Conservation (phyloP, 2,797 vertebrate genomes). For the Melanotaenia parkinsoni region DNA sequence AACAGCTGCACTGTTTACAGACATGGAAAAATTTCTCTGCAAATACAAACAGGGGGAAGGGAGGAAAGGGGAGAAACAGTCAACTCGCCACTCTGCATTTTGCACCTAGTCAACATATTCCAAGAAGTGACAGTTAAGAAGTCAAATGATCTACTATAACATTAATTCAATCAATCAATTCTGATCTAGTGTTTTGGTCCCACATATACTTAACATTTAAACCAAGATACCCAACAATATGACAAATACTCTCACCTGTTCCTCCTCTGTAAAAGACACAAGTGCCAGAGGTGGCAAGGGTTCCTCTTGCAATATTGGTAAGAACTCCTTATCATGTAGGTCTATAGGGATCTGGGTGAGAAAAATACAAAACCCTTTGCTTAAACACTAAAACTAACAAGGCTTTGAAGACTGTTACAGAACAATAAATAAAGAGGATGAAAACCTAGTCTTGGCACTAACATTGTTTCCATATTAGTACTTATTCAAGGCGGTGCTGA, state of each 20-base stretch:
- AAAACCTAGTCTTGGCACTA: conserved; percentile 3
- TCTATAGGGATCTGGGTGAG: conserved; percentile 92
- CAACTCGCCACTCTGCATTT: conserved; percentile 13
- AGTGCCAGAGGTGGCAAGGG: conserved; percentile 95
- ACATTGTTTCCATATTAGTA: conserved; percentile 8
- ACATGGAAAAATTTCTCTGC: conserved; percentile 99
- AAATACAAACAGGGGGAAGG: conserved; percentile 59
- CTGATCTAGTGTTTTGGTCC: not conserved
- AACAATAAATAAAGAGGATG: not conserved
- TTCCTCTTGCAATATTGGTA: conserved; percentile 98
- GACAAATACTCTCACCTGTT: conserved; percentile 87
- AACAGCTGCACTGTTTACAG: conserved; percentile 98
- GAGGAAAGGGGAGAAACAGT: not conserved
- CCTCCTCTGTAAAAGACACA: conserved; percentile 98
- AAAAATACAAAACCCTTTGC: conserved; percentile 6
- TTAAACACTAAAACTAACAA: conserved; percentile 3
- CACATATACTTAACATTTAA: not conserved
- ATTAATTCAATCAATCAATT: not conserved
- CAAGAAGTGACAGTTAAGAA: conserved; percentile 1
- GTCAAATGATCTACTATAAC: not conserved
- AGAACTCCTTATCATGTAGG: conserved; percentile 97
- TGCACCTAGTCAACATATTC: conserved; percentile 5
- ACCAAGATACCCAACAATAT: not conserved
- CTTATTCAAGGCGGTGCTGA: not conserved
- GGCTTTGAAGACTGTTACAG: conserved; percentile 2